A percentile compares a stretch with the other conserved stretches of the same genome.
Evolutionary conservation across 92 coral and sea anemone species (phyloP).

Genomic region (Phenganax stokvisi): DNA sequence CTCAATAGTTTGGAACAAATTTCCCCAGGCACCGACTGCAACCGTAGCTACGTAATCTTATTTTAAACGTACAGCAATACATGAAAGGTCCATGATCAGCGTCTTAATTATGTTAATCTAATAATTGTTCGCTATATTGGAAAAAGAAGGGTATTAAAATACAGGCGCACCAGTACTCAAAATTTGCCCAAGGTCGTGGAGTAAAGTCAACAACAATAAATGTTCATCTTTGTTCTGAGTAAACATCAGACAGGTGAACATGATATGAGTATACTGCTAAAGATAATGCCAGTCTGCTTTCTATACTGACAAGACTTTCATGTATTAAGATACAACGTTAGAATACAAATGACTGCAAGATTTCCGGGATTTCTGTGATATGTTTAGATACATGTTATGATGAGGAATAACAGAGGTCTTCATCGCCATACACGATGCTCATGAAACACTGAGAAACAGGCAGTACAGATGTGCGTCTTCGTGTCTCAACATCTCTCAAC

Average conservation of each 20-base stretch:
- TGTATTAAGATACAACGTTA: neutral
- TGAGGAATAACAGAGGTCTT: neutral
- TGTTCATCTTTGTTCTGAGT: conserved; percentile 8
- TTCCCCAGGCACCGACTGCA: neutral
- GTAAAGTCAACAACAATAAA: conserved; percentile 25
- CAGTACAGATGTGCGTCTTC: neutral
- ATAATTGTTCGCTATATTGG: neutral
- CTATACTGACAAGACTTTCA: neutral
- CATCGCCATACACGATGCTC: neutral
- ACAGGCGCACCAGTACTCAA: neutral
- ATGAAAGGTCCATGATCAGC: neutral
- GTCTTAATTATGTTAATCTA: neutral
- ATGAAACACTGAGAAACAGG: neutral
- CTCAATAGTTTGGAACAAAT: neutral
- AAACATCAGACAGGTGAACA: conserved; percentile 1
- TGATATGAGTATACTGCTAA: neutral
- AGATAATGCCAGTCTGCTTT: conserved; percentile 13
- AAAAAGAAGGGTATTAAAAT: neutral
- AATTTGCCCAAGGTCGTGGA: neutral
- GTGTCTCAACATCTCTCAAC: conserved; percentile 3
- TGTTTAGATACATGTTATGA: neutral
- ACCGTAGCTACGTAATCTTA: neutral
- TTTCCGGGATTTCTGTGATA: neutral
- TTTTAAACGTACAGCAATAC: neutral
- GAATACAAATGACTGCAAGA: neutral